Evolutionary conservation across 2,797 vertebrate species (phyloP).

Genomic region (Sebastolobus altivelis): DNA sequence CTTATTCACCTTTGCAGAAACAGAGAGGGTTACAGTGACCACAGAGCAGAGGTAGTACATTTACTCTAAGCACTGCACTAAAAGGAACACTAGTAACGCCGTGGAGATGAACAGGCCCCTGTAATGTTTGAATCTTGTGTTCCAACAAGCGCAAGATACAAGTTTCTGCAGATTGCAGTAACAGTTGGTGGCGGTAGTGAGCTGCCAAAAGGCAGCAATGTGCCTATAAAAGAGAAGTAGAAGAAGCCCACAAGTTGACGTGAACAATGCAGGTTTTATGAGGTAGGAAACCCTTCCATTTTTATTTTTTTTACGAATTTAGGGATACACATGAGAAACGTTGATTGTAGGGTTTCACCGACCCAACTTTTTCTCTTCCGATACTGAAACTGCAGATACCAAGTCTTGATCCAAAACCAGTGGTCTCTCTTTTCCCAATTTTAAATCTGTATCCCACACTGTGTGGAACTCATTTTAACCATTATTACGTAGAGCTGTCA

Average conservation of each 20-base stretch:
- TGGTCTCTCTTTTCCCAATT: not conserved
- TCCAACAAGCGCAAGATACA: not conserved
- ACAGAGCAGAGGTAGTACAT: not conserved
- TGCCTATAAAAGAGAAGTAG: not conserved
- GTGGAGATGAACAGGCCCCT: not conserved
- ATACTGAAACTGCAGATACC: not conserved
- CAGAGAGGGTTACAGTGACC: not conserved
- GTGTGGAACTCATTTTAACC: not conserved
- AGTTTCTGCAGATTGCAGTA: not conserved
- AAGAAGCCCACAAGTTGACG: not conserved
- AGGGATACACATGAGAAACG: not conserved
- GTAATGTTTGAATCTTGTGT: not conserved
- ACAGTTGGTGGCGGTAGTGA: not conserved
- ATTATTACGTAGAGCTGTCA: not conserved
- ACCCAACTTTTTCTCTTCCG: not conserved
- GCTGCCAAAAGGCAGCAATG: not conserved
- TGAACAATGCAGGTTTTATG: not conserved
- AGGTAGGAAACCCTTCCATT: not conserved
- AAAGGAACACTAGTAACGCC: not conserved
- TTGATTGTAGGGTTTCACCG: not conserved
- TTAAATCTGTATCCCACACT: not conserved
- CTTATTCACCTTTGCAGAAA: not conserved
- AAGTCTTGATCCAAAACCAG: not conserved
- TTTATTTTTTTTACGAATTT: not conserved
- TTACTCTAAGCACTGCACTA: not conserved